phyloP scores from a whole-genome alignment of 1,140 invertebrate genomes.

The Neodiprion lecontei region DNA sequence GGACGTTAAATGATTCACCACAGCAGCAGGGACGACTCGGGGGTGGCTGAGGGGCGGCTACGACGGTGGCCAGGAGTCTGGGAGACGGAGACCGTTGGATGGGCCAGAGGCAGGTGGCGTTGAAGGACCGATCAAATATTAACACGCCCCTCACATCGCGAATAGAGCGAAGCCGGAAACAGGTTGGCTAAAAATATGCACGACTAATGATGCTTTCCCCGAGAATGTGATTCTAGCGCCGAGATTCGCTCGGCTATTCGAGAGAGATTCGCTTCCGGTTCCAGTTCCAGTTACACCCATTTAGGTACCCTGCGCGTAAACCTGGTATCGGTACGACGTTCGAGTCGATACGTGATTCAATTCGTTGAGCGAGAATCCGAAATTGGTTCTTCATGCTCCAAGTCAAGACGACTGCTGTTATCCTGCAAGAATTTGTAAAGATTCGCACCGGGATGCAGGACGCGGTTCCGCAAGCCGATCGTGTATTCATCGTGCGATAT shows the following conservation, averaged over 20 bases:
- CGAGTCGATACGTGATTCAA: neutral
- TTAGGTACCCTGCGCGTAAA: neutral
- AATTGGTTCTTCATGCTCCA: neutral
- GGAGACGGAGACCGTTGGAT: constrained; percentile 25
- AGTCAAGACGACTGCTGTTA: neutral
- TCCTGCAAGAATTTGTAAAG: neutral
- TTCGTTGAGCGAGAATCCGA: neutral
- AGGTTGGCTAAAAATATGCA: neutral
- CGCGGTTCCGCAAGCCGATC: neutral
- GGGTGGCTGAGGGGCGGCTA: constrained; percentile 46
- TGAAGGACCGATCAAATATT: constrained; percentile 62
- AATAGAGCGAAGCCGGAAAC: constrained; percentile 42
- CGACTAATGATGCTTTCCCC: neutral
- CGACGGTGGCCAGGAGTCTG: constrained; percentile 21
- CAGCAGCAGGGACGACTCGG: constrained; percentile 40
- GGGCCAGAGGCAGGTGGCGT: constrained; percentile 44
- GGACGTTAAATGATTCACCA: constrained; percentile 60
- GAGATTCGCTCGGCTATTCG: no score
- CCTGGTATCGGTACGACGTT: neutral
- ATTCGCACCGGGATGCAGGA: no score
- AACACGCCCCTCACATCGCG: constrained; percentile 53
- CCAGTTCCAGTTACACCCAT: no score
- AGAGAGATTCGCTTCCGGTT: neutral
- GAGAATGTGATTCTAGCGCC: neutral
- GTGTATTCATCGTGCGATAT: neutral